These are phyloP conservation scores for Caenorhabditis sp. DNA, from an alignment of 2,888 invertebrate species.

Conservation along the genomic window DNA sequence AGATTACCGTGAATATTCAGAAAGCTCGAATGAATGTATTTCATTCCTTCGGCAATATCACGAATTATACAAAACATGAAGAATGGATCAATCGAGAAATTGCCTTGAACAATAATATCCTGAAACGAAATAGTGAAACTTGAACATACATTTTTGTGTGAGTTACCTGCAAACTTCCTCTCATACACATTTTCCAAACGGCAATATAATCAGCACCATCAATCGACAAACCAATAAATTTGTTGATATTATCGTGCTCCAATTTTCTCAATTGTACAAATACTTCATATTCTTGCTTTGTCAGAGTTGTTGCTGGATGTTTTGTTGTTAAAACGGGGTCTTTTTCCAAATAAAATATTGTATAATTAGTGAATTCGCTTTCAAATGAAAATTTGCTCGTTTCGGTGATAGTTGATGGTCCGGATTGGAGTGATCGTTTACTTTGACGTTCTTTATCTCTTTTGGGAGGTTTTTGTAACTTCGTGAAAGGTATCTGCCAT, in stretches of 20 bases:
- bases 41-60: conserved; percentile 55
- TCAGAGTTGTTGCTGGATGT: conserved; percentile 35
- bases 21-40: conserved; percentile 51
- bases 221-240: conserved; percentile 64
- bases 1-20: conserved; percentile 53
- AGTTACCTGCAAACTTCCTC: conserved; percentile 53
- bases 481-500: conserved; percentile 45
- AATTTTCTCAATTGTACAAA: conserved; percentile 55
- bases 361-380: conserved; percentile 30
- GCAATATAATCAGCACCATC: conserved; percentile 57
- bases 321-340: conserved; percentile 48
- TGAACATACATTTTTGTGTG: too few species aligned
- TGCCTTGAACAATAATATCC: conserved; percentile 54
- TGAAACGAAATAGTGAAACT: conserved; percentile 9
- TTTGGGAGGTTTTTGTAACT: conserved; percentile 30
- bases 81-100: conserved; percentile 57
- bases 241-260: conserved; percentile 67
- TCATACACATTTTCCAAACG: conserved; percentile 64
- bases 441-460: conserved; percentile 24
- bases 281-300: conserved; percentile 39
- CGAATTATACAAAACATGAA: conserved; percentile 56
- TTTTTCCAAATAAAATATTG: conserved; percentile 38
- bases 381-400: conserved; percentile 46
- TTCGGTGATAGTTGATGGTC: conserved; percentile 44
- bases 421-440: conserved; percentile 50